phyloP scores from a whole-genome alignment of 2,888 invertebrate species.

The Stenoptilia bipunctidactyla region DNA sequence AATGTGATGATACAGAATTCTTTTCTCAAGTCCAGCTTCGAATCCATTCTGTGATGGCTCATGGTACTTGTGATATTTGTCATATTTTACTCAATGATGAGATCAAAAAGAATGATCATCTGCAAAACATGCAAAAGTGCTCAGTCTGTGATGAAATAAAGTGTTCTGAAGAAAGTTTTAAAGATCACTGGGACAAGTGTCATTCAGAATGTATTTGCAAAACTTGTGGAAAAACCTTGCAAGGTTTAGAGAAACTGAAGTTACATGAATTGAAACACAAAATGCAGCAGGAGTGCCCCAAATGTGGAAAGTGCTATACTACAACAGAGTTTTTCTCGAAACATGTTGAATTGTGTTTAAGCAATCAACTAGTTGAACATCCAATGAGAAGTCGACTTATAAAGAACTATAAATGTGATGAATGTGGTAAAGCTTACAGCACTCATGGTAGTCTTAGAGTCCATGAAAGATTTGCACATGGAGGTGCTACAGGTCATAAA shows the following conservation, averaged over 20 bases:
- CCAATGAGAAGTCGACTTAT: slow-evolving; percentile 38
- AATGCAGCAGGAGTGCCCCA: slow-evolving; percentile 40
- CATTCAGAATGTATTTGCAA: slow-evolving; percentile 39
- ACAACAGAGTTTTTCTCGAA: slow-evolving; percentile 44
- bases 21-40: slow-evolving; percentile 23
- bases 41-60: slow-evolving; percentile 29
- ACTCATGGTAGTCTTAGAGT: slow-evolving; percentile 49
- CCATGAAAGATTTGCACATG: slow-evolving; percentile 49
- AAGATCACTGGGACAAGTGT: slow-evolving; percentile 27
- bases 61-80: slow-evolving; percentile 40
- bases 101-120: not conserved
- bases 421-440: slow-evolving; percentile 50
- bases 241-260: slow-evolving; percentile 34
- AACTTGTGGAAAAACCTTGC: slow-evolving; percentile 45
- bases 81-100: slow-evolving; percentile 22
- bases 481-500: slow-evolving; percentile 44
- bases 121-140: slow-evolving; percentile 21
- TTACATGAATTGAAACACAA: slow-evolving; percentile 45
- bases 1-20: slow-evolving; percentile 23
- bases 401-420: slow-evolving; percentile 35
- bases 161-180: slow-evolving; percentile 31
- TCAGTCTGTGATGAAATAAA: slow-evolving; percentile 27
- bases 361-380: slow-evolving; percentile 42
- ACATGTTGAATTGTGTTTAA: slow-evolving; percentile 46
- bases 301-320: slow-evolving; percentile 47